Conservation (phyloP, 35 echinoderm and acorn worm species). For the Stichopus chloronotus region DNA sequence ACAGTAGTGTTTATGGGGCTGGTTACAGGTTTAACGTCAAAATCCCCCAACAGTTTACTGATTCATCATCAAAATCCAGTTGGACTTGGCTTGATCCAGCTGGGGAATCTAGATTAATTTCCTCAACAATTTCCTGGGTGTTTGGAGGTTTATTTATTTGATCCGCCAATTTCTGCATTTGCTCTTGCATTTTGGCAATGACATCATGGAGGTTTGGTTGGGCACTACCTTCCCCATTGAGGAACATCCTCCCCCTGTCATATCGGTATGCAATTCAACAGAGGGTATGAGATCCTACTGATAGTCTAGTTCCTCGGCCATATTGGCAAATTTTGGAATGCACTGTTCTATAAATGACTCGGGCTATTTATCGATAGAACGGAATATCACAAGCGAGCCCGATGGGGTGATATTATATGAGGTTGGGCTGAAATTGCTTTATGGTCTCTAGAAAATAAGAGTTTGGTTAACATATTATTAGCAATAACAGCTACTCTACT, state of each 20-base stretch:
- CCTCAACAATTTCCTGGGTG: background rate
- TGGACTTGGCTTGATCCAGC: constrained; percentile 6
- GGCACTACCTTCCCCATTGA: background rate
- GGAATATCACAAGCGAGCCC: background rate
- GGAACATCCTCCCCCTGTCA: background rate
- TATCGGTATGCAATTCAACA: background rate
- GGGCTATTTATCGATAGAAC: background rate
- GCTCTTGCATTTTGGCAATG: too few species aligned
- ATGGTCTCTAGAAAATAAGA: background rate
- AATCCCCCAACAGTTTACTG: constrained; percentile 30
- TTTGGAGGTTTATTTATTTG: too few species aligned
- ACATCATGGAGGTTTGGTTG: too few species aligned
- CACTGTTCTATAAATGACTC: background rate
- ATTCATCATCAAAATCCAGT: constrained; percentile 42
- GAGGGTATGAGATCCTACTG: too few species aligned
- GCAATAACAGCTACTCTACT: background rate
- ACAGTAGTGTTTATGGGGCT: background rate
- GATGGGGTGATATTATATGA: too few species aligned
- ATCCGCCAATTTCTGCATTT: too few species aligned
- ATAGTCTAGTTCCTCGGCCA: too few species aligned
- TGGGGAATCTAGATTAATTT: constrained; percentile 9
- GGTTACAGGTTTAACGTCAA: background rate
- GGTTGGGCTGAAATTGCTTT: too few species aligned
- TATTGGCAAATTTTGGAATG: background rate
- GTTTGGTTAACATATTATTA: too few species aligned